These are phyloP conservation scores for Patella caerulea DNA, from an alignment of 2,888 invertebrate genomes.

Conservation along the genomic window DNA sequence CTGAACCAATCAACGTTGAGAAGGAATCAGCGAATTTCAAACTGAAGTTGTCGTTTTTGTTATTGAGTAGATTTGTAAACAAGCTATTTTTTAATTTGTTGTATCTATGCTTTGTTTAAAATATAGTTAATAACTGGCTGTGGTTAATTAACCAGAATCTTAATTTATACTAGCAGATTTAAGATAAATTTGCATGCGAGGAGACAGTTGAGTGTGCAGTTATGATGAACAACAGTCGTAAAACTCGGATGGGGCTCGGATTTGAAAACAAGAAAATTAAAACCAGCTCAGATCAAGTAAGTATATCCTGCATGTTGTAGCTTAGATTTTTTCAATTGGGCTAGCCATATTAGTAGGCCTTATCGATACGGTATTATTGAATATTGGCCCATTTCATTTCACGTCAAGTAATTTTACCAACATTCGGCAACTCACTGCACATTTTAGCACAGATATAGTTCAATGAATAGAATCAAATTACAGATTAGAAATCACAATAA, in stretches of 20 bases:
- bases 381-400: too few relatives aligned
- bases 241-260: not conserved
- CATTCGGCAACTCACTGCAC: too few relatives aligned
- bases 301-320: not conserved
- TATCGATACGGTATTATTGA: too few relatives aligned
- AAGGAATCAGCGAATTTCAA: not conserved
- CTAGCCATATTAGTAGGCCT: not conserved
- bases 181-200: not conserved
- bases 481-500: too few relatives aligned
- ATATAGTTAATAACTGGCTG: not conserved
- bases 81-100: not conserved
- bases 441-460: too few relatives aligned
- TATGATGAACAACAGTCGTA: not conserved
- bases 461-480: too few relatives aligned
- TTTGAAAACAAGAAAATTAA: not conserved
- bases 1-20: not conserved
- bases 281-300: not conserved
- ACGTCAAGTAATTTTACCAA: too few relatives aligned
- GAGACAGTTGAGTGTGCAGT: not conserved
- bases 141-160: not conserved
- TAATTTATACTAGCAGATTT: not conserved
- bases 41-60: not conserved
- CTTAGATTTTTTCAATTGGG: not conserved
- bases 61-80: not conserved
- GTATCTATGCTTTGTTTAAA: not conserved